Evolutionary conservation across 1,140 invertebrate genomes (phyloP).

Genomic region (Reticulitermes speratus): DNA sequence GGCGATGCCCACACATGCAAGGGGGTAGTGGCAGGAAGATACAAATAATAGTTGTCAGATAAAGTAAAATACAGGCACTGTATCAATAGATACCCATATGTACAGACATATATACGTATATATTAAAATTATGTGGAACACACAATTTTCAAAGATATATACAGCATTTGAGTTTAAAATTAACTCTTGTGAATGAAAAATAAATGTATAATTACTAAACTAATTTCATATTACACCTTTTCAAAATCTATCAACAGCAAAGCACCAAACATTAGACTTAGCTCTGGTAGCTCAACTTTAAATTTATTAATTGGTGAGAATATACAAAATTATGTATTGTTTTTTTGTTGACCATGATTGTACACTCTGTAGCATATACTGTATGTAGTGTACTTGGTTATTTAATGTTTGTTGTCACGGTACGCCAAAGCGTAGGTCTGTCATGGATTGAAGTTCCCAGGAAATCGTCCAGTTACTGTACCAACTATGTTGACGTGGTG

Average conservation of each 20-base stretch:
- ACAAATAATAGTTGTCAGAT: too few relatives aligned
- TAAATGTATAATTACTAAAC: not conserved
- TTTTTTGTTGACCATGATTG: constrained; percentile 24
- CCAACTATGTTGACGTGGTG: not conserved
- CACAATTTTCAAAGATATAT: not conserved
- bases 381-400: constrained; percentile 17
- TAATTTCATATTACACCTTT: not conserved
- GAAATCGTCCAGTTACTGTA: not conserved
- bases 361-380: not conserved
- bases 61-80: too few relatives aligned
- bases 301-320: not conserved
- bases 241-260: not conserved
- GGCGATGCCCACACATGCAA: too few relatives aligned
- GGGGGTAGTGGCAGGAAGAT: too few relatives aligned
- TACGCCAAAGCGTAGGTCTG: constrained; percentile 10
- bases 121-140: not conserved
- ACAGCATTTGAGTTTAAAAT: not conserved
- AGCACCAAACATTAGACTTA: not conserved
- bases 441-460: not conserved
- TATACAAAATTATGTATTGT: not conserved
- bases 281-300: constrained; percentile 24
- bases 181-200: not conserved
- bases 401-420: constrained; percentile 25
- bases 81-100: too few relatives aligned
- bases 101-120: not conserved